Evolutionary conservation across 2,888 invertebrate genomes (phyloP), one percentile per base, ranked within the genome.

Genomic region (Aphodius granarius): DNA sequence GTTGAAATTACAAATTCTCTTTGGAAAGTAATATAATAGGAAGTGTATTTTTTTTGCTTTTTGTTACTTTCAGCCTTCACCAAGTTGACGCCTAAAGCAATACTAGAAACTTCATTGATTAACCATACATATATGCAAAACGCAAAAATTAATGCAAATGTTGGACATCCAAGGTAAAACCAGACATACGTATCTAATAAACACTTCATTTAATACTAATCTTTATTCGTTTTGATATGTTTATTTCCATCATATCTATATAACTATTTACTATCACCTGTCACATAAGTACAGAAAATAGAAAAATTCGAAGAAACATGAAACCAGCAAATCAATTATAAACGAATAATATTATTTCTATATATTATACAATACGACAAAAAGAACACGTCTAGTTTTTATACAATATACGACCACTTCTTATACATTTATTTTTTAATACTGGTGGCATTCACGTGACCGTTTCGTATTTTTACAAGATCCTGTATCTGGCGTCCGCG

Each of bases 401-500:
- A n/a, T n/a, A n/a, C n/a, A n/a, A n/a, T n/a, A n/a, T n/a, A n/a
- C n/a, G n/a, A n/a, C n/a, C n/a, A n/a, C n/a, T n/a, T n/a, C n/a
- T n/a, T 43, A 43, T 43, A 43, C 43, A 43, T 13, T 2, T 43
- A 43, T 43, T 43, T 43, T 43, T 43, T 43, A 43, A 43, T 43
- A 6, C 43, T 43, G 43, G 43, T 43, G 43, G 43, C 43, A 43
- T 43, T 43, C 43, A 43, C 43, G 43, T 43, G 43, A 43, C 43
- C 43, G 43, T 43, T 43, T 43, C 43, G 43, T 43, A 43, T 43
- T 43, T 43, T 43, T 43, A 43, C 43, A 43, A 43, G 43, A 43
- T 43, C 43, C 43, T 43, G 43, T 43, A 84, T 84, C 83, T 84
- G 83, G 83, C 82, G 83, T 81, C 83, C 83, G 80, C 81, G 84